phyloP scores from a whole-genome alignment of 2,113 vertebrate genomes.

The Trogon melanurus region DNA sequence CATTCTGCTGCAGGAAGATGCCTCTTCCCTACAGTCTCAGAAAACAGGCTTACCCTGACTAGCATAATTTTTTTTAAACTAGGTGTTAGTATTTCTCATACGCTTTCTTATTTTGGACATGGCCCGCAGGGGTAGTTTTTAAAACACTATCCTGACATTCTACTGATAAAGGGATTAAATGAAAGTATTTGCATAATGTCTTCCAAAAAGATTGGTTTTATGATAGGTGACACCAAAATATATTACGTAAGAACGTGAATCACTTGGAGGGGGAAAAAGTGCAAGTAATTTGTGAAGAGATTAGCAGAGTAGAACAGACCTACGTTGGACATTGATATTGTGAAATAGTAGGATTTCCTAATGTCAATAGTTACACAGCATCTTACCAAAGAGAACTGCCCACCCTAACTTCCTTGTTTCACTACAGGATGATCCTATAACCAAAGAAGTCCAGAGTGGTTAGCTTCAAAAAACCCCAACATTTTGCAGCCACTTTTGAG shows the following conservation, averaged over 20 bases:
- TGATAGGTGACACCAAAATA: conserved; percentile 40
- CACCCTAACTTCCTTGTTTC: conserved; percentile 27
- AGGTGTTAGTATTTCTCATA: conserved; percentile 6
- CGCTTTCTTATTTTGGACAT: not conserved
- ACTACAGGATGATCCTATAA: not conserved
- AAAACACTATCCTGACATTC: conserved; percentile 46
- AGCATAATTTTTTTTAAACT: not conserved
- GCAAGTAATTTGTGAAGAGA: conserved; percentile 13
- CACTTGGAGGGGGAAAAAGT: not conserved
- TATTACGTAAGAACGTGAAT: conserved; percentile 13
- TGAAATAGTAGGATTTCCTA: not conserved
- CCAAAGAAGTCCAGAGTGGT: not conserved
- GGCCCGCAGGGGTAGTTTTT: not conserved
- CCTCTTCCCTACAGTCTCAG: not conserved
- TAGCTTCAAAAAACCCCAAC: not conserved
- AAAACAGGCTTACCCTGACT: not conserved
- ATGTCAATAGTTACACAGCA: not conserved
- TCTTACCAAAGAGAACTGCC: not conserved
- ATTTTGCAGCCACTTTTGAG: not conserved
- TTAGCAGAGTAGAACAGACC: not conserved
- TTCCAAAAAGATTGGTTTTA: conserved; percentile 1
- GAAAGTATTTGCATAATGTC: conserved; percentile 37
- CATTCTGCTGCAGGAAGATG: not conserved
- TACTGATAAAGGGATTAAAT: conserved; percentile 51
- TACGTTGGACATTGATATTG: not conserved